Conservation (phyloP, 2,888 invertebrate genomes). For the Agrotis ipsilon region DNA sequence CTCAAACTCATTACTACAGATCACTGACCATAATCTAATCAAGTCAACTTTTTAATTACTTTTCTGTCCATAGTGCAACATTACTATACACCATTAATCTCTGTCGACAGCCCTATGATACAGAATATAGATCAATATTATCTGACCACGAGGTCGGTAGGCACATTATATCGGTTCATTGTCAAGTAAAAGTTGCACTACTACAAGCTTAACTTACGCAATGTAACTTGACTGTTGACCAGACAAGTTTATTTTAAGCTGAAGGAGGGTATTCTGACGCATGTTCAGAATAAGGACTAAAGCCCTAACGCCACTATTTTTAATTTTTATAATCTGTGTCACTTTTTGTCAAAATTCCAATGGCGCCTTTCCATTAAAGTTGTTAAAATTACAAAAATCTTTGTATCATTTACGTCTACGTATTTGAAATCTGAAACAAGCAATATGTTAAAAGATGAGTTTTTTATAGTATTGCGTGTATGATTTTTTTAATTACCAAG, state of each 20-base stretch:
- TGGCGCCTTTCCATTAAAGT: background rate
- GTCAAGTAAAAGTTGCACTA: slow-evolving; percentile 81
- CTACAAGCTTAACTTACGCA: slow-evolving; percentile 58
- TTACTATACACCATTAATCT: slow-evolving; percentile 9
- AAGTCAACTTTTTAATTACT: background rate
- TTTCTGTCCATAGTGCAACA: background rate
- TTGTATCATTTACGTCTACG: too few species aligned
- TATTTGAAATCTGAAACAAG: too few species aligned
- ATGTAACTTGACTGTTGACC: slow-evolving; percentile 45
- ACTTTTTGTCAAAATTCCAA: too few species aligned
- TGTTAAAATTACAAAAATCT: background rate
- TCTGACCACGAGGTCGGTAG: slow-evolving; percentile 72
- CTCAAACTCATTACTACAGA: background rate
- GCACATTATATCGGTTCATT: slow-evolving; percentile 73
- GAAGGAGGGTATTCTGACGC: background rate
- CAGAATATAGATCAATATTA: slow-evolving; percentile 59
- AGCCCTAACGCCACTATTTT: background rate
- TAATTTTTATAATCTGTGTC: background rate
- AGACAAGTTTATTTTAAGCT: slow-evolving; percentile 40
- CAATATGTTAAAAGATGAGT: too few species aligned
- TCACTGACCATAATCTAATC: background rate
- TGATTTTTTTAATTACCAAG: too few species aligned
- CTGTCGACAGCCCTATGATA: slow-evolving; percentile 49
- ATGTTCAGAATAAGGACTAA: background rate
- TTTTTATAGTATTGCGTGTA: too few species aligned